A percentile compares a stretch with the other conserved stretches of the same genome.
These are phyloP conservation scores for Solen grandis DNA, from an alignment of 1,140 invertebrate genomes.

Conservation along the genomic window DNA sequence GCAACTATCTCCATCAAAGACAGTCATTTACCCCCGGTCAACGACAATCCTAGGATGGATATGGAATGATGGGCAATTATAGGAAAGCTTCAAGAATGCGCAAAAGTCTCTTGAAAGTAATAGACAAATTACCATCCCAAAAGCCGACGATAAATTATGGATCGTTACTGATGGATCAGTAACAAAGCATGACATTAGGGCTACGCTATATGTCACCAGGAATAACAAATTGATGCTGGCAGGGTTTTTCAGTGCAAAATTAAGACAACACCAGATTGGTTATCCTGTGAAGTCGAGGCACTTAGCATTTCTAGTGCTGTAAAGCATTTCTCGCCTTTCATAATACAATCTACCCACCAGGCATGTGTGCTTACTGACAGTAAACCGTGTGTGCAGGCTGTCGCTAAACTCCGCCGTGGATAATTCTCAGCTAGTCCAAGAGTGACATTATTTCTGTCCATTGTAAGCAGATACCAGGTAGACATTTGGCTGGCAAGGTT, in stretches of 20 bases:
- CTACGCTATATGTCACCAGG: constrained; percentile 12
- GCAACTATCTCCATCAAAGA: constrained; percentile 31
- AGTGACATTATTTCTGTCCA: constrained; percentile 56
- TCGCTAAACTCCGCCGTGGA: constrained; percentile 40
- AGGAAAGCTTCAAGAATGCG: constrained; percentile 38
- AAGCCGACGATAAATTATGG: constrained; percentile 12
- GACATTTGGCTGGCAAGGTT: constrained; percentile 23
- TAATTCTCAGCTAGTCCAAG: constrained; percentile 56
- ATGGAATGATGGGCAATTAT: constrained; percentile 39
- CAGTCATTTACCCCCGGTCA: constrained; percentile 24
- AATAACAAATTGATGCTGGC: not conserved
- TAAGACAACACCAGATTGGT: not conserved
- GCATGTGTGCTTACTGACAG: not conserved
- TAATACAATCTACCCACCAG: not conserved
- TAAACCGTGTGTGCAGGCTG: constrained; percentile 52
- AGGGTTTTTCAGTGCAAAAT: constrained; percentile 19
- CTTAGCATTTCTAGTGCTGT: not conserved
- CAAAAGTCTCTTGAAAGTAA: constrained; percentile 9
- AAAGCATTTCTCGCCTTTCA: not conserved
- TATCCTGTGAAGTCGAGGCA: not conserved
- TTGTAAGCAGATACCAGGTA: constrained; percentile 34
- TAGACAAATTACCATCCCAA: not conserved
- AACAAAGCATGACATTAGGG: constrained; percentile 14
- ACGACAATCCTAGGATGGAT: constrained; percentile 57
- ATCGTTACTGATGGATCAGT: constrained; percentile 31